Conservation (phyloP, 2,113 vertebrate species). For the Clupea harengus region DNA sequence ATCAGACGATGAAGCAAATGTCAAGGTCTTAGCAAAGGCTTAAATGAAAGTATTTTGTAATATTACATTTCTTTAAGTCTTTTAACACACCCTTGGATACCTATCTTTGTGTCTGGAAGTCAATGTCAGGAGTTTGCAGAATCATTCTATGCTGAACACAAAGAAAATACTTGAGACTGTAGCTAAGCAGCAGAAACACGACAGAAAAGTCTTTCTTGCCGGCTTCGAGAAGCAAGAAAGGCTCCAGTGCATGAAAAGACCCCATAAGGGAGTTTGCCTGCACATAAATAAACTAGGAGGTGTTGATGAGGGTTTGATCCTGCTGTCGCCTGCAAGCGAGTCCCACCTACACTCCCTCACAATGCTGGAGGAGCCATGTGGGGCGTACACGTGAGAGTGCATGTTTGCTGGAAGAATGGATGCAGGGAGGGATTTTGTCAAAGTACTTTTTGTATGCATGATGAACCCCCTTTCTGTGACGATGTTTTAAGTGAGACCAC, state of each 20-base stretch:
- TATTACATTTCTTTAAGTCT: not conserved
- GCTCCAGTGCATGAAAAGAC: slow-evolving; percentile 40
- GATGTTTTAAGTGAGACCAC: not conserved
- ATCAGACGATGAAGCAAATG: not conserved
- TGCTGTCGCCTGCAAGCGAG: slow-evolving; percentile 42
- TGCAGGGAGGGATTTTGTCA: not conserved
- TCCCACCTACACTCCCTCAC: slow-evolving; percentile 41
- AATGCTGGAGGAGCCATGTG: slow-evolving; percentile 21
- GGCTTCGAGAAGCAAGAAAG: slow-evolving; percentile 40
- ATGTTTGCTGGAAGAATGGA: slow-evolving; percentile 28
- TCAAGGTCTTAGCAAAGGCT: not conserved
- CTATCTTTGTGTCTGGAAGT: not conserved
- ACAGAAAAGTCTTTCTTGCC: slow-evolving; percentile 26
- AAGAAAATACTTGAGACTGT: slow-evolving; percentile 2
- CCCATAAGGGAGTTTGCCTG: slow-evolving; percentile 42
- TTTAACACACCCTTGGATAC: not conserved
- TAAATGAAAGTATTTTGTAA: not conserved
- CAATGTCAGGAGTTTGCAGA: slow-evolving; percentile 24
- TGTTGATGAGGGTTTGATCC: slow-evolving; percentile 52
- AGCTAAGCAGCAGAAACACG: slow-evolving; percentile 10
- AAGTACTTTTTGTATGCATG: not conserved
- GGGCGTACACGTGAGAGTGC: slow-evolving; percentile 37
- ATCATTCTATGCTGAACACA: not conserved
- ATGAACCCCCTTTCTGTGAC: not conserved
- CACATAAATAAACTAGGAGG: slow-evolving; percentile 45